Conservation (phyloP, 2,797 vertebrate species). For the Pantherophis vulpinus region DNA sequence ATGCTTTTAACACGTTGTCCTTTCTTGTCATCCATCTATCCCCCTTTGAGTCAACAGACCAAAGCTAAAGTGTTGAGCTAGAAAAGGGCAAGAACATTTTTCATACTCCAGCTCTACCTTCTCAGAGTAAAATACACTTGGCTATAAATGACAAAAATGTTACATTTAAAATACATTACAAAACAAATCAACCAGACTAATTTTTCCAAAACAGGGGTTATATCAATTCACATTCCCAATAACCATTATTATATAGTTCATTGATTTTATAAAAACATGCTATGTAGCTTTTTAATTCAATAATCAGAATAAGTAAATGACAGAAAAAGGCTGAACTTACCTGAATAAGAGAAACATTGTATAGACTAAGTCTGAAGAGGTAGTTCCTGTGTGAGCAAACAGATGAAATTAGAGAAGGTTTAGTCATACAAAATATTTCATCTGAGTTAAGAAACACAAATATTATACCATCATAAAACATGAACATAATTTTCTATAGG, state of each 20-base stretch:
- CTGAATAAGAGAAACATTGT: conserved; percentile 93
- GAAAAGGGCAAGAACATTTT: background rate
- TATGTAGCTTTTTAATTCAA: background rate
- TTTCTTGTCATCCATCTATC: conserved; percentile 47
- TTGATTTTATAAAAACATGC: background rate
- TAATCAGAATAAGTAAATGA: conserved; percentile 25
- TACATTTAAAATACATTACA: background rate
- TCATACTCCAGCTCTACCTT: accelerated
- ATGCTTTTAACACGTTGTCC: conserved; percentile 40
- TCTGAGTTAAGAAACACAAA: conserved; percentile 14
- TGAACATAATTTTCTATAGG: conserved; percentile 18
- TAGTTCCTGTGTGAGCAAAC: conserved; percentile 84
- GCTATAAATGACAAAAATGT: background rate
- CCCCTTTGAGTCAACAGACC: background rate
- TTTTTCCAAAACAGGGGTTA: background rate
- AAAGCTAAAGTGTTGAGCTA: conserved; percentile 26
- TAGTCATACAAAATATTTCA: conserved; percentile 21
- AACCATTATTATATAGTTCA: conserved; percentile 10
- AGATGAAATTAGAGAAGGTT: conserved; percentile 48
- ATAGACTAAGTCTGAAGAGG: conserved; percentile 96
- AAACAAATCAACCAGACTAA: background rate
- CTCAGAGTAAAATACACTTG: conserved; percentile 23
- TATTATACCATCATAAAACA: background rate
- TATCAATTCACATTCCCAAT: background rate
- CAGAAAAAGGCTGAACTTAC: conserved; percentile 71